Evolutionary conservation across 2,888 invertebrate species (phyloP), one percentile per base, ranked within the genome.

Genomic region (Polyommatus icarus): DNA sequence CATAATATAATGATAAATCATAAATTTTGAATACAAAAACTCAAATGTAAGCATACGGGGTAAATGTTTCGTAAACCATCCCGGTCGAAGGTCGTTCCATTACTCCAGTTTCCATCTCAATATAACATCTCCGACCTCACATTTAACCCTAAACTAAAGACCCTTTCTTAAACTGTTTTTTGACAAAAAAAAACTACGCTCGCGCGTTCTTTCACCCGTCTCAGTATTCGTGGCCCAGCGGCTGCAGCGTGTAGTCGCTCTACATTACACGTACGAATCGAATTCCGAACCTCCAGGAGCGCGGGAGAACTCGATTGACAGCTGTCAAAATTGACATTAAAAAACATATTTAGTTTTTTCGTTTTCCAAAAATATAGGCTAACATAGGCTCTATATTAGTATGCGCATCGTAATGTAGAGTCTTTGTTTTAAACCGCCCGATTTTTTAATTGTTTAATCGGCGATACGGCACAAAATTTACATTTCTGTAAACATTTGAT

Each of bases 401-500:
- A 67, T 12, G 29, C 15, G 8, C 85, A 83, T 77, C 87, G 90
- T 88, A 91, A 87, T 15, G 32, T 67, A 90, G 85, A 86, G 82
- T 88, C 87, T 90, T 91, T 92, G 91, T 92, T 91, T 91, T 89
- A 87, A 89, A 88, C 89, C 90, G 90, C 91, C 88, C 87, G 88
- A 88, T 89, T 90, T 86, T 87, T 89, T 85, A 89, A 90, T 91
- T 90, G 91, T 91, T 91, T 87, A 89, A 77, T 79, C 77, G 75
- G 50, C 78, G 80, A 78, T 79, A 81, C 88, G 84, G 88, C 90
- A 90, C 88, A 89, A 89, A 90, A 90, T 90, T 91, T 90, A 87
- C 86, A 86, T 86, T 75, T 75, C 75, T 87, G 89, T 90, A 91
- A 92, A 93, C 90, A 91, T 77, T 77, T 90, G 91, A 87, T 91